phyloP scores from a whole-genome alignment of 2,113 vertebrate species.

The Salvelinus alpinus region DNA sequence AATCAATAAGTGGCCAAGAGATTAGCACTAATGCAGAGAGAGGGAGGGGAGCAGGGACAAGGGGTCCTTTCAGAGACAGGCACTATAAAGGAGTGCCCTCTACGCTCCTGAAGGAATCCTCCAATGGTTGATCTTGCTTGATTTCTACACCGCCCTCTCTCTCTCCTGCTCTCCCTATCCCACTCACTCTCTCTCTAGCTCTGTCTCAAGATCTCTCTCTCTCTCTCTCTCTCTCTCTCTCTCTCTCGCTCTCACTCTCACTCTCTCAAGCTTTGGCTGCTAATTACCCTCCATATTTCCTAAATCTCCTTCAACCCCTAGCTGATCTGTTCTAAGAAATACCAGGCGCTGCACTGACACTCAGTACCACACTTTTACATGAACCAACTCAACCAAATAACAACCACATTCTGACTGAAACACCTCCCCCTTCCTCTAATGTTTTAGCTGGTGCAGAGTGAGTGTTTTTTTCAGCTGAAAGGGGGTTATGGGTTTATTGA shows the following conservation, averaged over 20 bases:
- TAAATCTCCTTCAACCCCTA: background rate
- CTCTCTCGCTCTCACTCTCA: background rate
- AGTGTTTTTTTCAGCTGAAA: constrained; percentile 59
- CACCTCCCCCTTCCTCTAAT: background rate
- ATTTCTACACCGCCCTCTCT: background rate
- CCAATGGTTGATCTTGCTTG: background rate
- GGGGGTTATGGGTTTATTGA: constrained; percentile 41
- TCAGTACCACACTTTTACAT: background rate
- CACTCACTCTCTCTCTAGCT: background rate
- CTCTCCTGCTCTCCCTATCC: background rate
- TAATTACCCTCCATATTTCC: background rate
- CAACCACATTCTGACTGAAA: background rate
- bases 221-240: too few species aligned
- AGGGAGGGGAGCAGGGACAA: constrained; percentile 1
- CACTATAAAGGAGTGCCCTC: constrained; percentile 2
- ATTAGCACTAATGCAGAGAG: constrained; percentile 43
- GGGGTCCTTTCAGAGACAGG: background rate
- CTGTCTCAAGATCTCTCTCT: background rate
- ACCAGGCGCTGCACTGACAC: background rate
- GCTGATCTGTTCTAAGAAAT: background rate
- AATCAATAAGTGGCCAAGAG: constrained; percentile 77
- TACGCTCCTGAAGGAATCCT: constrained; percentile 18
- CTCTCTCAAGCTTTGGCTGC: background rate
- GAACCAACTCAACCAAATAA: background rate
- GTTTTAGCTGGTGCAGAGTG: background rate